A percentile compares a stretch with the other conserved stretches of the same genome.
Conservation (phyloP, 1,140 invertebrate species). For the Drosophila equinoxialis region DNA sequence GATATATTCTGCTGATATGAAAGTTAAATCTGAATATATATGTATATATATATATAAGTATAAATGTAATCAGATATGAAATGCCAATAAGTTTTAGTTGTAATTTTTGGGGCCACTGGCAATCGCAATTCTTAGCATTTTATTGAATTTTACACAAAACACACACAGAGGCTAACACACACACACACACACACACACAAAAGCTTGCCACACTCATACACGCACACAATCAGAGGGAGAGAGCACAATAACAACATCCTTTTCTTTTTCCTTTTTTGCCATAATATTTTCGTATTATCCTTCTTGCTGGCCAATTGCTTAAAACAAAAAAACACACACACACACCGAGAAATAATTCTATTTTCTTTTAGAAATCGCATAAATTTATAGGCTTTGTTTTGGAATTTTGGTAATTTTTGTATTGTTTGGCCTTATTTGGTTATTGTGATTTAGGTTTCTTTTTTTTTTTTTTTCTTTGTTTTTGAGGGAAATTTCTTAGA, state of each 20-base stretch:
- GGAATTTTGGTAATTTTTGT: conserved; percentile 4
- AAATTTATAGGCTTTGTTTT: conserved; percentile 11
- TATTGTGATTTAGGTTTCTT: conserved; percentile 1
- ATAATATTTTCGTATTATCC: conserved; percentile 71
- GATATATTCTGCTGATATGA: conserved; percentile 16
- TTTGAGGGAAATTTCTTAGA: conserved; percentile 11
- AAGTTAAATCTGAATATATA: background rate
- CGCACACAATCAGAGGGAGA: conserved; percentile 10
- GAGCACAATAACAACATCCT: conserved; percentile 70
- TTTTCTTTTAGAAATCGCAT: background rate
- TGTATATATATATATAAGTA: background rate
- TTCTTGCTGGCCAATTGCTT: conserved; percentile 27
- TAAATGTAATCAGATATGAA: conserved; percentile 9
- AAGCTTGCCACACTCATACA: conserved; percentile 35
- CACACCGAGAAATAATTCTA: background rate
- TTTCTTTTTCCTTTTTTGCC: conserved; percentile 42
- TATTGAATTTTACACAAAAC: conserved; percentile 74
- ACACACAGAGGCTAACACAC: conserved; percentile 25
- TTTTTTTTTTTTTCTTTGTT: conserved; percentile 24
- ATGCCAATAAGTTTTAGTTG: conserved; percentile 40
- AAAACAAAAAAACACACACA: conserved; percentile 12
- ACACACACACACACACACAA: conserved; percentile 15
- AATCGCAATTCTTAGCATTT: conserved; percentile 74
- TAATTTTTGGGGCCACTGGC: conserved; percentile 62
- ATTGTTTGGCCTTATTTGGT: conserved; percentile 8